A percentile compares a stretch with the other conserved stretches of the same genome.
These are phyloP conservation scores for Nemopilema nomurai DNA, from an alignment of 30 jellyfish, hydroid and myxozoan genomes.

Conservation along the genomic window DNA sequence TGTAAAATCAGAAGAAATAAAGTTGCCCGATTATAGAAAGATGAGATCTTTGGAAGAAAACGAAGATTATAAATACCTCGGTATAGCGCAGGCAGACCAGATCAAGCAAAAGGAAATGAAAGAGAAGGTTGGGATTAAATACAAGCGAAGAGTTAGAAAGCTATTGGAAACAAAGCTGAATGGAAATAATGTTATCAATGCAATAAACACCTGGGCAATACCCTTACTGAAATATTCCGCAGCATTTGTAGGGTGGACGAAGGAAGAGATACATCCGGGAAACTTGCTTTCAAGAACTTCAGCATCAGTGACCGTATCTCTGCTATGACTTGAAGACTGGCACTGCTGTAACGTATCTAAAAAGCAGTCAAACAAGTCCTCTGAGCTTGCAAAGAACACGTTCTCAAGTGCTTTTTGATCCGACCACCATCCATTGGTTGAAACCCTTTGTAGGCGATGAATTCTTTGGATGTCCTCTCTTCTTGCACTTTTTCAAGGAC, in stretches of 20 bases:
- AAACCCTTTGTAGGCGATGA: constrained; percentile 31
- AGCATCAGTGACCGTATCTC: constrained; percentile 33
- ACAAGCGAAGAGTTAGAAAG: constrained; percentile 5
- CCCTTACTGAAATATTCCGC: constrained; percentile 1
- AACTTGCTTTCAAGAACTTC: constrained; percentile 15
- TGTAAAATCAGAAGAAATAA: constrained; percentile 6
- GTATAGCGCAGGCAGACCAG: constrained; percentile 6
- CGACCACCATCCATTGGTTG: constrained; percentile 48
- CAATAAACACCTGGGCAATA: constrained; percentile 18
- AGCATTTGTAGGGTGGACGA: constrained; percentile 3
- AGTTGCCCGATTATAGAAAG: neutral
- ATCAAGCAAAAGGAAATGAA: neutral
- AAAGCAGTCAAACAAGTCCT: constrained; percentile 2
- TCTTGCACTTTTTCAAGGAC: constrained; percentile 11
- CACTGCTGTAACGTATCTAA: constrained; percentile 5
- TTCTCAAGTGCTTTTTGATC: constrained; percentile 18
- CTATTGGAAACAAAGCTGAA: constrained; percentile 11
- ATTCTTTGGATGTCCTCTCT: too few species aligned
- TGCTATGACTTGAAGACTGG: neutral
- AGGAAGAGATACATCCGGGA: neutral
- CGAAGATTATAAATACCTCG: constrained; percentile 1
- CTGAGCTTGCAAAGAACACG: constrained; percentile 28
- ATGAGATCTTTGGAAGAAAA: constrained; percentile 3
- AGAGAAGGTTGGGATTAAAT: neutral
- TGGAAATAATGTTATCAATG: constrained; percentile 2